Percentiles rank a stretch among this genome's conserved stretches.
Conservation (phyloP, 1,140 invertebrate species). For the Chymomyza costata region DNA sequence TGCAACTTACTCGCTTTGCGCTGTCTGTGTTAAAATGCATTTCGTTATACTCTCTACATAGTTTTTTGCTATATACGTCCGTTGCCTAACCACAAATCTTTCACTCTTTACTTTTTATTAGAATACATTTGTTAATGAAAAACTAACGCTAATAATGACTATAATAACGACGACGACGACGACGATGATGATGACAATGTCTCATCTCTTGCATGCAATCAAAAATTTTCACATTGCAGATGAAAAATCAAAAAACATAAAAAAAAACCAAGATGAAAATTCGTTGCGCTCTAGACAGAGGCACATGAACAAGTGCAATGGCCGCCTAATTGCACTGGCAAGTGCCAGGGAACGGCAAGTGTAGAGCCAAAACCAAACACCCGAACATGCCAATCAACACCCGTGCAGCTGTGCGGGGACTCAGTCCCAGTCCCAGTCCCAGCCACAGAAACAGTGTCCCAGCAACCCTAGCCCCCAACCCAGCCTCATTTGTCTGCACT, state of each 20-base stretch:
- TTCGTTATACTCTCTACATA: no score
- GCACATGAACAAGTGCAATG: conserved; percentile 62
- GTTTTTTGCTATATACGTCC: no score
- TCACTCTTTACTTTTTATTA: no score
- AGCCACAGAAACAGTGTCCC: no score
- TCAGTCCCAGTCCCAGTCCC: no score
- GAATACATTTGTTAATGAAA: conserved; percentile 43
- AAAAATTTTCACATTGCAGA: background rate
- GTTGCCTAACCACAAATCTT: no score
- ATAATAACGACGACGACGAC: conserved; percentile 18
- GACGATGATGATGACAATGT: conserved; percentile 14
- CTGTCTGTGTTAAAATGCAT: no score
- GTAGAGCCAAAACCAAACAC: no score
- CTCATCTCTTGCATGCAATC: conserved; percentile 19
- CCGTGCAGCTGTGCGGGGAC: conserved; percentile 23
- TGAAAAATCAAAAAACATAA: background rate
- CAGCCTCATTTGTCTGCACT: conserved; percentile 29
- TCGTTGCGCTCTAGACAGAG: conserved; percentile 7
- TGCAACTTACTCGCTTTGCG: no score
- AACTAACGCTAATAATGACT: conserved; percentile 7
- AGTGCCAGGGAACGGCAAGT: conserved; percentile 36
- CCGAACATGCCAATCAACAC: conserved; percentile 65
- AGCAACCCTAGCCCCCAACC: conserved; percentile 5
- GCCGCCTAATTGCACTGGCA: conserved; percentile 61
- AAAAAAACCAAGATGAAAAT: background rate